phyloP scores from a whole-genome alignment of 2,888 invertebrate species.

The Eledone cirrhosa region DNA sequence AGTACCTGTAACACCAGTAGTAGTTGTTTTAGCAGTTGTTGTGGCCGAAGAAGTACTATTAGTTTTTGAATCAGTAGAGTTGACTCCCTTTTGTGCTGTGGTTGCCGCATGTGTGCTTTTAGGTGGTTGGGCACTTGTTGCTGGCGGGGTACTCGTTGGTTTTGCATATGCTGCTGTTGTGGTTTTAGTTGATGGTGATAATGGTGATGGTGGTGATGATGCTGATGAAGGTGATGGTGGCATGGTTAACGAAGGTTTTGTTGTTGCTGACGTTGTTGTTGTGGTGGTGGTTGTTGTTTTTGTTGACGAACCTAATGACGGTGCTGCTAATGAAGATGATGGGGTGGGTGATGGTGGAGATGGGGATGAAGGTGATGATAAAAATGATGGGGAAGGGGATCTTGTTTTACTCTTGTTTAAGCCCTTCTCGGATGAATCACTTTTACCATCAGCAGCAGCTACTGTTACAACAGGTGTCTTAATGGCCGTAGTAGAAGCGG shows the following conservation, averaged over 20 bases:
- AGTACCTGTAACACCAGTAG: slow-evolving; percentile 28
- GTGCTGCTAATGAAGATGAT: background rate
- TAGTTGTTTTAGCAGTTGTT: slow-evolving; percentile 34
- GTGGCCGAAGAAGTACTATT: slow-evolving; percentile 28
- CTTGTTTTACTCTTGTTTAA: background rate
- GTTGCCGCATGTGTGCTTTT: background rate
- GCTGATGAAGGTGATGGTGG: background rate
- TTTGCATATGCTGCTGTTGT: background rate
- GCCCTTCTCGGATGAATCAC: no score
- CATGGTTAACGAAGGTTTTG: background rate
- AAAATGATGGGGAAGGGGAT: background rate
- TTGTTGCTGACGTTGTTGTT: background rate
- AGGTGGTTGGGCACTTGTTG: background rate
- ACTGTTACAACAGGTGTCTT: no score
- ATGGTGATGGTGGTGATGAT: background rate
- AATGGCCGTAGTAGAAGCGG: no score
- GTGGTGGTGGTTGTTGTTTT: background rate
- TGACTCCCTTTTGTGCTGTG: background rate
- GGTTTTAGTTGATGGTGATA: background rate
- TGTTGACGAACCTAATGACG: background rate
- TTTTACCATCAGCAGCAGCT: no score
- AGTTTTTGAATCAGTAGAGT: slow-evolving; percentile 17
- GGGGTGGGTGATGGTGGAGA: background rate
- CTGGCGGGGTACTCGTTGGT: background rate
- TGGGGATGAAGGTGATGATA: background rate